phyloP scores from a whole-genome alignment of 1,140 invertebrate genomes.

The Venturia canescens region DNA sequence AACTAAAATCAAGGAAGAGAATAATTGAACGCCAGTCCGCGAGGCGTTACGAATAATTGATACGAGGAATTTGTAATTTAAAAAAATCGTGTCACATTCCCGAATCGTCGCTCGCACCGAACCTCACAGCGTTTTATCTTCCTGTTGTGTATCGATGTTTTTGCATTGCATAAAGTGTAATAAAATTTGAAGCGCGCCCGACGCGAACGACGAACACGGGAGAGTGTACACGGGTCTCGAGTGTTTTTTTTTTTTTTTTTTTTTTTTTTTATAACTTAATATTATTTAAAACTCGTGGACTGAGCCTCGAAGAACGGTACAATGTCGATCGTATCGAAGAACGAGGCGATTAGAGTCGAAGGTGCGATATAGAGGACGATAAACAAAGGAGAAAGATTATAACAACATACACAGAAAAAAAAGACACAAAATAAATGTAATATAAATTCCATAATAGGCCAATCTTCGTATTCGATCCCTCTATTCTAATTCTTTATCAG shows the following conservation, averaged over 20 bases:
- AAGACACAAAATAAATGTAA: constrained; percentile 75
- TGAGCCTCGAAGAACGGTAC: not conserved
- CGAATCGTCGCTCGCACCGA: not conserved
- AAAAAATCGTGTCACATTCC: not conserved
- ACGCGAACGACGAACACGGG: not conserved
- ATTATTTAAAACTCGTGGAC: constrained; percentile 6
- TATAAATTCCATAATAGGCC: constrained; percentile 73
- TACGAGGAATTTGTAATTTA: not conserved
- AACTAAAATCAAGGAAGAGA: not conserved
- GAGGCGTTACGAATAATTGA: not conserved
- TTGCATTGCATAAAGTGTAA: constrained; percentile 23
- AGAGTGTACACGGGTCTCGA: not conserved
- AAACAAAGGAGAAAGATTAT: constrained; percentile 41
- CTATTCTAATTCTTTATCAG: constrained; percentile 51
- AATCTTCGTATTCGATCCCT: constrained; percentile 48
- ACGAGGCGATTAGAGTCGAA: constrained; percentile 13
- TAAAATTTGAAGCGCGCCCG: constrained; percentile 11
- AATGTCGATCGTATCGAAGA: not conserved
- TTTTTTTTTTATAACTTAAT: not conserved
- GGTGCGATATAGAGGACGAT: constrained; percentile 37
- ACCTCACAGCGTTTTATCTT: constrained; percentile 3
- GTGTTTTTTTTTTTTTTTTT: not conserved
- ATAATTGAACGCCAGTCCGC: not conserved
- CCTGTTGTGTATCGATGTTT: constrained; percentile 19
- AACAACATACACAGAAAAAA: constrained; percentile 62